Evolutionary conservation across 2,888 invertebrate species (phyloP).

Genomic region (Meteorus colon): DNA sequence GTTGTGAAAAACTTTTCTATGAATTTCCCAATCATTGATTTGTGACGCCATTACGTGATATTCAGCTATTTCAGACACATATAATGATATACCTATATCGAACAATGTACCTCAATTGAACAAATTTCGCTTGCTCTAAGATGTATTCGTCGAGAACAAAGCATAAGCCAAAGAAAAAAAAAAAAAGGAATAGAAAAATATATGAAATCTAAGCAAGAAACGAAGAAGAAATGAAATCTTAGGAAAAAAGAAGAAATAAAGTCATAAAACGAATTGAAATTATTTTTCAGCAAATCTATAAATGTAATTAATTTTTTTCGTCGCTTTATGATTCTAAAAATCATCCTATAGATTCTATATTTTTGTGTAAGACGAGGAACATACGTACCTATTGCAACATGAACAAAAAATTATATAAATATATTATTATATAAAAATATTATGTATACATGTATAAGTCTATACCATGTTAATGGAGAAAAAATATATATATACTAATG

Average conservation of each 20-base stretch:
- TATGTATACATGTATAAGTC: slow-evolving; percentile 67
- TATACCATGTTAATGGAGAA: slow-evolving; percentile 70
- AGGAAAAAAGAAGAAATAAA: slow-evolving; percentile 22
- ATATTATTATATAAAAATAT: slow-evolving; percentile 51
- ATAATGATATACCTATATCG: slow-evolving; percentile 30
- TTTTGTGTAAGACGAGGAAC: slow-evolving; percentile 70
- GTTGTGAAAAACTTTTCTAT: neutral
- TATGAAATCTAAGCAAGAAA: slow-evolving; percentile 7
- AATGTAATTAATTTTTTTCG: slow-evolving; percentile 39
- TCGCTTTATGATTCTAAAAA: slow-evolving; percentile 53
- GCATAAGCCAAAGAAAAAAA: neutral
- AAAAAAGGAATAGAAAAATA: neutral
- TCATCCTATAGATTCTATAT: slow-evolving; percentile 70
- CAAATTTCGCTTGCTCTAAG: slow-evolving; percentile 31
- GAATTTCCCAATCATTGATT: neutral
- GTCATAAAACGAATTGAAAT: slow-evolving; percentile 22
- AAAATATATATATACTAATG: slow-evolving; percentile 62
- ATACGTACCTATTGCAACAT: slow-evolving; percentile 64
- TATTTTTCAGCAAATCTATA: slow-evolving; percentile 25
- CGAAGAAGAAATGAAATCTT: slow-evolving; percentile 1
- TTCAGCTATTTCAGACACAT: slow-evolving; percentile 19
- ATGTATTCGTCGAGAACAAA: slow-evolving; percentile 40
- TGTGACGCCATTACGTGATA: slow-evolving; percentile 12
- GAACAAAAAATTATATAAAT: slow-evolving; percentile 56
- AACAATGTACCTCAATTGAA: slow-evolving; percentile 42